phyloP scores from a whole-genome alignment of 2,888 invertebrate genomes.

The Tolmerus cingulatus region DNA sequence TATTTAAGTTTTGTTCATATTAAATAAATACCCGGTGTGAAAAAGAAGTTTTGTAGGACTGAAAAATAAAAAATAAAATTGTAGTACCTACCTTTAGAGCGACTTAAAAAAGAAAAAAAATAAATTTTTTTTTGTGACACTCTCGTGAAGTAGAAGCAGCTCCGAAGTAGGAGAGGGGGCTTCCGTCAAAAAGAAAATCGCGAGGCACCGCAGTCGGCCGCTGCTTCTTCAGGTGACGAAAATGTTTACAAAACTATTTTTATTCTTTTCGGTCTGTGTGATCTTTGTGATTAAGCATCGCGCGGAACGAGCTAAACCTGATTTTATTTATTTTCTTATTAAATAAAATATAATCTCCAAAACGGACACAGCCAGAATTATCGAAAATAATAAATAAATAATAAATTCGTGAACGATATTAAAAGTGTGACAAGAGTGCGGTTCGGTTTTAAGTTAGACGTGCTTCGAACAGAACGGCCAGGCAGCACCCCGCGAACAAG shows the following conservation, averaged over 20 bases:
- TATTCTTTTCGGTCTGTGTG: neutral
- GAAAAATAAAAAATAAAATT: neutral
- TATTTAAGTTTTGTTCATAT: neutral
- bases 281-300: constrained; percentile 7
- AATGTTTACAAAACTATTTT: constrained; percentile 37
- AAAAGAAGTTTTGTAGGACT: no score
- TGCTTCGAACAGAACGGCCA: neutral
- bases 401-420: neutral
- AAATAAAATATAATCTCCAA: neutral
- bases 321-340: neutral
- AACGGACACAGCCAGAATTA: neutral
- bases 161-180: neutral
- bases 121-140: neutral
- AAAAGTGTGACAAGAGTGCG: neutral
- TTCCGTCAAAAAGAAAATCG: neutral
- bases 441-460: neutral
- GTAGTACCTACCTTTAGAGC: neutral
- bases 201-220: neutral
- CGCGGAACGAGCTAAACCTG: neutral
- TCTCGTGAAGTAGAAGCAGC: neutral
- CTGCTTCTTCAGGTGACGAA: neutral
- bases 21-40: neutral
- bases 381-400: neutral
- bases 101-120: no score
- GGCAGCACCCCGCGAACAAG: neutral